Percentiles rank a stretch among this genome's conserved stretches.
Evolutionary conservation across 2,113 vertebrate species (phyloP).

Genomic region (Morone saxatilis): DNA sequence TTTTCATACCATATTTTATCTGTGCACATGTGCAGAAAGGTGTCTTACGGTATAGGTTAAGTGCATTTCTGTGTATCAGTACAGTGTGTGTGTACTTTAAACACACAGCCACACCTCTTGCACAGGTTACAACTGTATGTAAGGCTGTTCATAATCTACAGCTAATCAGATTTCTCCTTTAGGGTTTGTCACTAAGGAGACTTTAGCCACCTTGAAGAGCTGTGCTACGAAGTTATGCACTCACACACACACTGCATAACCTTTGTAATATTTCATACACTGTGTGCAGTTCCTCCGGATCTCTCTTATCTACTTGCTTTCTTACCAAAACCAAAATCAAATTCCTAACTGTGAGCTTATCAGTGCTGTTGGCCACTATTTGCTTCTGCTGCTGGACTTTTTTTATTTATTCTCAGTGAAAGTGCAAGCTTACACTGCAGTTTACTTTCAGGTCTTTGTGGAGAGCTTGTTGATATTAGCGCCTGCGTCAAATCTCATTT

Average conservation of each 20-base stretch:
- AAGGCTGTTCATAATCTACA: conserved; percentile 31
- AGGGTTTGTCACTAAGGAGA: conserved; percentile 32
- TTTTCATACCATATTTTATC: neutral
- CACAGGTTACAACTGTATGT: conserved; percentile 2
- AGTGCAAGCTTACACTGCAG: conserved; percentile 34
- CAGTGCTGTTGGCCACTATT: conserved; percentile 17
- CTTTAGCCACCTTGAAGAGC: conserved; percentile 42
- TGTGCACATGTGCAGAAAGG: neutral
- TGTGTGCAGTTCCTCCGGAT: conserved; percentile 17
- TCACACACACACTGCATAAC: conserved; percentile 32
- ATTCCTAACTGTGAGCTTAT: conserved; percentile 40
- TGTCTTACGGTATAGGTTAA: neutral
- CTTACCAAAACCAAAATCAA: conserved; percentile 35
- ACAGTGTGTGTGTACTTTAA: conserved; percentile 25
- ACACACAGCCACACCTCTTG: conserved; percentile 24
- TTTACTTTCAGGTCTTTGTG: conserved; percentile 31
- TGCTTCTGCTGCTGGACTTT: neutral
- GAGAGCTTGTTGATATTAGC: conserved; percentile 45
- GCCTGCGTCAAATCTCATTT: conserved; percentile 46
- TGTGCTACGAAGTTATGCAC: neutral
- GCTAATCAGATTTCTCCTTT: conserved; percentile 54
- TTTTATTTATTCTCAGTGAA: conserved; percentile 41
- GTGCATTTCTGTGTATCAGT: neutral
- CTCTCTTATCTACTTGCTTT: conserved; percentile 31
- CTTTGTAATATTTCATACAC: conserved; percentile 22